Base-by-base conservation (phyloP, 2,888 invertebrate species). In the Aphidius colemani region DNA sequence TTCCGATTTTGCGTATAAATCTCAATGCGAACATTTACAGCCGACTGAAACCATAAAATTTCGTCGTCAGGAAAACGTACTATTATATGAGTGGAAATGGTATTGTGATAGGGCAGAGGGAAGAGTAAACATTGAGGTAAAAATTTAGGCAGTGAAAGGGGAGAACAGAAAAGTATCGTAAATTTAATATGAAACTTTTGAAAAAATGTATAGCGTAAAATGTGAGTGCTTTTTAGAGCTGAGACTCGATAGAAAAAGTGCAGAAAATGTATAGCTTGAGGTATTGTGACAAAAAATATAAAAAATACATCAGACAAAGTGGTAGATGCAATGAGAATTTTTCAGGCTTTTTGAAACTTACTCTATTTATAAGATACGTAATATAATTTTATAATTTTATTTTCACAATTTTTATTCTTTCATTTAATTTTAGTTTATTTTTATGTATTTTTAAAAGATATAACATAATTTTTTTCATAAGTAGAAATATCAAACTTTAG, bases 161-260 rank as follows among this genome's bases (percentile, higher is more conserved):
- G 59, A 30, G 50, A 55, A 41, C 2, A 50, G 41, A 51, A 59
- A 63, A 48, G 63, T 61, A 65, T 73, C 75, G 71, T 78, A 78
- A 78, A 78, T 78, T 78, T 78, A 77, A 78, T 78, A 76, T 71
- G 72, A 75, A 78, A 78, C 74, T 78, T 77, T 74, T 74, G 75
- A 76, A 73, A 30, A 72, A 76, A 71, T 70, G 56, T 64, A 60
- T 53, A 62, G 13, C 13, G 13, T 63, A 57, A 58, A 62, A 44
- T 49, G 59, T 9, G 53, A 51, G 48, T 56, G 40, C 43, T 30
- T 10, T 18, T 50, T 30, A 18, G 18, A 60, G 58, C 51, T 48
- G 39, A 30, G 51, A 39, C 49, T 66, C 59, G 66, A 72, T 66
- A 71, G 74, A 74, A 75, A 71, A 74, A 74, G 67, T 61, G 66